Evolutionary conservation across 2,113 vertebrate genomes (phyloP).

Genomic region (Pycnonotus jocosus): DNA sequence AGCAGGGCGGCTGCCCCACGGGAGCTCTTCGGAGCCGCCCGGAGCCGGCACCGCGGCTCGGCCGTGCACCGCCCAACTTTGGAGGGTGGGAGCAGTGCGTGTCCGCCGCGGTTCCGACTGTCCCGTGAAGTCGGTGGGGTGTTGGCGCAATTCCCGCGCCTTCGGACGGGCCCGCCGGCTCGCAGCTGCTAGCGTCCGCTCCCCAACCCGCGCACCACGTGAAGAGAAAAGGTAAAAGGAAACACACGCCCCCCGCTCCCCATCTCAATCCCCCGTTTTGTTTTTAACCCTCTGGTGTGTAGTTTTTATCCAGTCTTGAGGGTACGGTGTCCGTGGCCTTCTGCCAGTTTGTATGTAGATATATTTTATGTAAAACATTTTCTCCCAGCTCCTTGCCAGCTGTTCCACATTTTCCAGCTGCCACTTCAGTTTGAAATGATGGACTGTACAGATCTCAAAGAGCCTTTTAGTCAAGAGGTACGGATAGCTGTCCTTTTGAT

Average conservation of each 20-base stretch:
- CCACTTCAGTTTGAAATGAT: slow-evolving; percentile 77
- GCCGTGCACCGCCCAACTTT: neutral
- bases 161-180: neutral
- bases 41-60: neutral
- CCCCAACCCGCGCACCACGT: neutral
- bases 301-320: neutral
- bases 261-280: neutral
- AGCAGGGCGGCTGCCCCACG: neutral
- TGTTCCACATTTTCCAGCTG: slow-evolving; percentile 91
- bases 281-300: slow-evolving; percentile 12
- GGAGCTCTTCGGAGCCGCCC: neutral
- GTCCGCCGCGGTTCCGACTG: neutral
- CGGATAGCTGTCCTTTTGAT: neutral
- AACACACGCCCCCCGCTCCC: neutral
- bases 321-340: slow-evolving; percentile 56
- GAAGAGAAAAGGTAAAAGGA: neutral
- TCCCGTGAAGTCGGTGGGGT: neutral
- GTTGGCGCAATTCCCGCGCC: neutral
- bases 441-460: slow-evolving; percentile 72
- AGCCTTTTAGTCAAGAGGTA: slow-evolving; percentile 43
- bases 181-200: neutral
- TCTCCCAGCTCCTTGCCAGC: slow-evolving; percentile 84
- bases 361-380: slow-evolving; percentile 91
- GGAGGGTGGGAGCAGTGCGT: neutral
- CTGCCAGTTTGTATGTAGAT: slow-evolving; percentile 79